Percentiles rank a stretch among this genome's conserved stretches.
These are phyloP conservation scores for Chrysoperla carnea DNA, from an alignment of 1,140 invertebrate species.

Conservation along the genomic window DNA sequence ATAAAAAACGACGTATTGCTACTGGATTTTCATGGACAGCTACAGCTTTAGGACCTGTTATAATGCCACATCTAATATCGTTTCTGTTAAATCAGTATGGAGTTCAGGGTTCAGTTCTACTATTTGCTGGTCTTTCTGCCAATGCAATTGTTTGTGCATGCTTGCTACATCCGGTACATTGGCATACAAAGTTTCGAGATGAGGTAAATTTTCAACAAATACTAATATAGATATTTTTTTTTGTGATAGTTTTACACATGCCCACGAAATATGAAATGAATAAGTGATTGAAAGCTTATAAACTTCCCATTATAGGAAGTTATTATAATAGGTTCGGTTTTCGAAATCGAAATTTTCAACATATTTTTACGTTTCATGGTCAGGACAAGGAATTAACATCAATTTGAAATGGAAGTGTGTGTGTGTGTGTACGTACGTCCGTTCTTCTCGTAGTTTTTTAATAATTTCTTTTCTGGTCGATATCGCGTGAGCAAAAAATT, in stretches of 20 bases:
- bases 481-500: too few relatives aligned
- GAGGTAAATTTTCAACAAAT: slow-evolving; percentile 3
- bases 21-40: slow-evolving; percentile 24
- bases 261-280: neutral
- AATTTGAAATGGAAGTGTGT: neutral
- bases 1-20: slow-evolving; percentile 22
- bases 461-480: too few relatives aligned
- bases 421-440: too few relatives aligned
- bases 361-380: too few relatives aligned
- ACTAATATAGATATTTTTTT: slow-evolving; percentile 1
- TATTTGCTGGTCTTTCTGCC: slow-evolving; percentile 22
- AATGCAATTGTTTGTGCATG: slow-evolving; percentile 23
- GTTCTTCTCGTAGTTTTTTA: too few relatives aligned
- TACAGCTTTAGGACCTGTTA: slow-evolving; percentile 25
- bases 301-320: neutral
- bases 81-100: slow-evolving; percentile 19
- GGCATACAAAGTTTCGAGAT: slow-evolving; percentile 28
- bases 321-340: too few relatives aligned
- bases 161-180: slow-evolving; percentile 27
- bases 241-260: neutral
- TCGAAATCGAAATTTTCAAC: too few relatives aligned
- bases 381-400: too few relatives aligned
- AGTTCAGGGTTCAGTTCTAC: slow-evolving; percentile 21
- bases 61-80: slow-evolving; percentile 27
- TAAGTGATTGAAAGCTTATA: neutral